Base-by-base conservation (phyloP, 2,888 invertebrate species). In the Anticlea derivata region DNA sequence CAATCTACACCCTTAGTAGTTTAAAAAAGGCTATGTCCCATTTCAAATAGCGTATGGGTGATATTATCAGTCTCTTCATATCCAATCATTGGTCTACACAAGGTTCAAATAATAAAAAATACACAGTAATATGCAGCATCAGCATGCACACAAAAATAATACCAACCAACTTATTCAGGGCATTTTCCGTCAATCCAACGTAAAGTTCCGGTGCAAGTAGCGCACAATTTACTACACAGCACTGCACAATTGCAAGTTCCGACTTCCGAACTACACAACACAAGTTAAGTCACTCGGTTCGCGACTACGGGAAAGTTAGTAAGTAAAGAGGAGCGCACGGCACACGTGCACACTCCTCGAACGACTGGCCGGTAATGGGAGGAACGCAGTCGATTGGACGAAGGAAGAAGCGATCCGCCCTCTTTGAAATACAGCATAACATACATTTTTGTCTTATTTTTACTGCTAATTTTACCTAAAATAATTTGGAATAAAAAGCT, bases 181-280 rank as follows among this genome's bases (percentile, higher is more conserved):
- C 41, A 59, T 51, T 50, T 49, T 23, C 50, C 54, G 52, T 55
- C 50, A 61, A 63, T 65, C 63, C 54, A 52, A 55, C 40, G 20
- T 20, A 54, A 55, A 55, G 58, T 54, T 54, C 38, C 61, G 54
- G 40, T 23, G 23, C 53, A 66, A 65, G 45, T 44, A 8, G 34
- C 46, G 22, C 50, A 39, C 58, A 56, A 29, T 58, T 58, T 52
- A 54, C 51, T 38, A 54, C 57, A 63, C 60, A 66, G 68, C 45
- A 70, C 73, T 65, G 57, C 73, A 78, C 76, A 77, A 75, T 77
- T 71, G 70, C 71, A 74, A 47, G 38, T 39, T 70, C 70, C 72
- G 64, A 75, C 24, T 33, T 68, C 59, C 58, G 63, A 70, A 72
- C 70, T 58, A 67, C 63, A 65, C 71, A 67, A 26, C 52, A 44